Evolutionary conservation across 2,113 vertebrate species (phyloP).

Genomic region (Gnathonemus echidnorhynchus): DNA sequence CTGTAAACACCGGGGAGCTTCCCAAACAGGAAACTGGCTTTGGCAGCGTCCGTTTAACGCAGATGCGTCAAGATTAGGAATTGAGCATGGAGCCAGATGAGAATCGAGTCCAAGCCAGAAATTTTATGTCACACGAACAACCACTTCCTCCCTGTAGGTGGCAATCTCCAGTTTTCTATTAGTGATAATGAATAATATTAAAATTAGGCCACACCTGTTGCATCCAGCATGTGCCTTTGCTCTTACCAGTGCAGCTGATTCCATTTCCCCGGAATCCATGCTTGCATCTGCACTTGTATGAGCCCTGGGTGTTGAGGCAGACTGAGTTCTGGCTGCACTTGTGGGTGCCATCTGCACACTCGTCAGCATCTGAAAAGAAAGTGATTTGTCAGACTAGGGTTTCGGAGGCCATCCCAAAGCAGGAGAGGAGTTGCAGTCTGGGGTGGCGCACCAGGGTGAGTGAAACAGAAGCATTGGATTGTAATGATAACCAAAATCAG

Average conservation of each 20-base stretch:
- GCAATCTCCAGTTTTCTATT: neutral
- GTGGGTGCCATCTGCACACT: slow-evolving; percentile 68
- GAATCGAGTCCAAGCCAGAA: neutral
- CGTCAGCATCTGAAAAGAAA: slow-evolving; percentile 75
- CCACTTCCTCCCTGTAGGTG: neutral
- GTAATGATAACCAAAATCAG: neutral
- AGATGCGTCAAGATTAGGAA: slow-evolving; percentile 28
- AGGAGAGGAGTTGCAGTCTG: neutral
- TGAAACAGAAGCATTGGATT: neutral
- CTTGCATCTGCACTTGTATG: slow-evolving; percentile 87
- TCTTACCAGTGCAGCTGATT: slow-evolving; percentile 79
- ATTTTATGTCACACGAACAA: neutral
- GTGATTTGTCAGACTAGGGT: neutral
- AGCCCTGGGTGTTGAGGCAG: slow-evolving; percentile 82
- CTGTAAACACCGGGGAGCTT: slow-evolving; percentile 34
- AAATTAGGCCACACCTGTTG: neutral
- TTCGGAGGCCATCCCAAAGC: neutral
- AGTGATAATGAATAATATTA: neutral
- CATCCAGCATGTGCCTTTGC: neutral
- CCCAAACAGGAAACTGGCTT: slow-evolving; percentile 45
- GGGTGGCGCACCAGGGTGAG: neutral
- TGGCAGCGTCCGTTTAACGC: slow-evolving; percentile 30
- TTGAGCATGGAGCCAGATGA: slow-evolving; percentile 10
- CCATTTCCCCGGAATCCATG: slow-evolving; percentile 82
- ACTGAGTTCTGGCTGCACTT: slow-evolving; percentile 75